These are phyloP conservation scores for Crepidodera aurea DNA, from an alignment of 2,888 invertebrate genomes.

Conservation along the genomic window DNA sequence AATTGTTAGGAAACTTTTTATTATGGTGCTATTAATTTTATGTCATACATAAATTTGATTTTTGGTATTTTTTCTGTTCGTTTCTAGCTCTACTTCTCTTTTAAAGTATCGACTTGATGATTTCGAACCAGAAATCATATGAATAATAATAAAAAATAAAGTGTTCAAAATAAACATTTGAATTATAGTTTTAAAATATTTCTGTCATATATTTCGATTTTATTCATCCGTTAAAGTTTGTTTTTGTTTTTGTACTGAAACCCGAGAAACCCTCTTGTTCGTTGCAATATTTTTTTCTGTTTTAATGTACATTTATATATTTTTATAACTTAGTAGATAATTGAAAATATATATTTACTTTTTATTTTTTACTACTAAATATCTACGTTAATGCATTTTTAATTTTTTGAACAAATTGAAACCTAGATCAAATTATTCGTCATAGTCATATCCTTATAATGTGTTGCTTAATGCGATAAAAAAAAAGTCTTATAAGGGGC, in stretches of 20 bases:
- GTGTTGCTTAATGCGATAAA: slow-evolving; percentile 24
- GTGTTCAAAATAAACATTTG: no score
- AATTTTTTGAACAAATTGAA: slow-evolving; percentile 21
- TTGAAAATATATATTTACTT: slow-evolving; percentile 11
- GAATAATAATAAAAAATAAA: no score
- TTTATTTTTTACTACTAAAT: slow-evolving; percentile 17
- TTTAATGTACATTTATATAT: slow-evolving; percentile 29
- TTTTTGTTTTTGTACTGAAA: slow-evolving; percentile 2
- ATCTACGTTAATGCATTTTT: slow-evolving; percentile 18
- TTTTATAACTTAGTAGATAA: slow-evolving; percentile 25
- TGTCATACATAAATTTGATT: no score
- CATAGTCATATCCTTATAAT: slow-evolving; percentile 27
- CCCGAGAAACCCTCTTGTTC: background rate
- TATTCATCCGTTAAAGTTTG: no score
- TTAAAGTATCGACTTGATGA: no score
- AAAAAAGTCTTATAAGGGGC: background rate
- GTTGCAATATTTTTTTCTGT: slow-evolving; percentile 26
- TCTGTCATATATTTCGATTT: no score
- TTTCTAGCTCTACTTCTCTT: no score
- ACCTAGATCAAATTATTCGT: slow-evolving; percentile 25
- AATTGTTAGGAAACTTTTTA: no score
- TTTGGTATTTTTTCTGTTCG: no score
- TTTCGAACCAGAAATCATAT: no score
- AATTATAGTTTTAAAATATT: no score
- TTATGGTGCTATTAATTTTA: no score